Evolutionary conservation across 2,797 vertebrate genomes (phyloP), one percentile per base, ranked within the genome.

Genomic region (Amblyopsis hoosieri): DNA sequence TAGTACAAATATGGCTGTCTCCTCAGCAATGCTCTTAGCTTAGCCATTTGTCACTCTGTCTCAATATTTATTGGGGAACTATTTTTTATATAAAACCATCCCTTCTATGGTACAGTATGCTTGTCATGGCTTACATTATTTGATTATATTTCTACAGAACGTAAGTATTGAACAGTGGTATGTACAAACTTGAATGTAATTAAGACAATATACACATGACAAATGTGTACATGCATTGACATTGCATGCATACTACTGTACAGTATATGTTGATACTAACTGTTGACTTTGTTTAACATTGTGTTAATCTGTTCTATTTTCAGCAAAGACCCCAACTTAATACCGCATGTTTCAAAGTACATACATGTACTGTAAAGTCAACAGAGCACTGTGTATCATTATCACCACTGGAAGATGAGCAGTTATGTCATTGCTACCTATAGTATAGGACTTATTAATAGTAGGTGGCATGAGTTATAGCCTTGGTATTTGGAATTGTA

Each of bases 1-100:
- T 84, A 85, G 85, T 79, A 88, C 86, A 92, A 89, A 90, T 87
- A 91, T 92, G 91, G 88, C 79, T 54, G 76, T 81, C 83, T 85
- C 81, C 85, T 90, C 85, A 81, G 80, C 77, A 74, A 79, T 89
- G 86, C 45, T 72, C 77, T 89, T 49, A 73, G 56, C 72, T 78
- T 73, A 75, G 66, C 71, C 81, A 85, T 80, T 86, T 88, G 83
- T 79, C 81, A 56, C 60, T 12, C 31, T 23, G 77, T 58, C 59
- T 81, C 49, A 48, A 64, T 67, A 82, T 82, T 81, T 78, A 77
- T 76, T 82, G 74, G 85, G 83, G 80, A 80, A 75, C 60, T 70
- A 76, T 84, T 83, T 86, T 85, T 86, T 68, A 76, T 81, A 79
- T 85, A 50, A 81, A 85, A 76, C 58, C 54, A 46, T 49, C 45